Conservation (phyloP, 2,797 vertebrate species). For the Hippoglossus hippoglossus region DNA sequence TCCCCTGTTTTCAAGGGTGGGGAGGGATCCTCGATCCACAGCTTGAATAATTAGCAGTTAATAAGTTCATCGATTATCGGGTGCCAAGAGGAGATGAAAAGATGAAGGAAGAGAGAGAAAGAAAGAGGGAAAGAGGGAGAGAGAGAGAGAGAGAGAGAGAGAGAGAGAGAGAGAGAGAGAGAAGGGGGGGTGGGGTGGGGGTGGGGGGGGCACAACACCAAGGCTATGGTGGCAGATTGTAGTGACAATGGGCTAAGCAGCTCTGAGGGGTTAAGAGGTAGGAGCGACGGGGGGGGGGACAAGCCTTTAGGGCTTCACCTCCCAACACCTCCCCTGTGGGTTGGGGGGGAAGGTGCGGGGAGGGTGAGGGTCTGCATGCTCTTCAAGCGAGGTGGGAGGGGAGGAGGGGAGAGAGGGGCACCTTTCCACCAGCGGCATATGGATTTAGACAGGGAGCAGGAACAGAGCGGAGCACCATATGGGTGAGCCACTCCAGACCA, state of each 20-base stretch:
- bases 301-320: slow-evolving; percentile 96
- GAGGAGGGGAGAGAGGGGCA: slow-evolving; percentile 61
- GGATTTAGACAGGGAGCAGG: slow-evolving; percentile 93
- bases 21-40: slow-evolving; percentile 76
- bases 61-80: slow-evolving; percentile 89
- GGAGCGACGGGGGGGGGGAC: slow-evolving; percentile 68
- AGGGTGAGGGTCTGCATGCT: slow-evolving; percentile 63
- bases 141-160: slow-evolving; percentile 29
- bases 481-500: slow-evolving; percentile 87
- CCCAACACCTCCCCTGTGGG: slow-evolving; percentile 93
- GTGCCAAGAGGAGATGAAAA: slow-evolving; percentile 86
- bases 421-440: slow-evolving; percentile 94
- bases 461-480: slow-evolving; percentile 89
- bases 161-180: slow-evolving; percentile 42
- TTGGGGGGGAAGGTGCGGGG: slow-evolving; percentile 34
- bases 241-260: slow-evolving; percentile 92
- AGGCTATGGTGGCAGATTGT: slow-evolving; percentile 92
- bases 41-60: slow-evolving; percentile 92
- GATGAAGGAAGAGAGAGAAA: slow-evolving; percentile 48
- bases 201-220: slow-evolving; percentile 33
- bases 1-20: slow-evolving; percentile 38
- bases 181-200: neutral
- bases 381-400: slow-evolving; percentile 78
- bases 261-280: slow-evolving; percentile 88
- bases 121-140: slow-evolving; percentile 42